Conservation (phyloP, 1,140 invertebrate genomes). For the Arion vulgaris region DNA sequence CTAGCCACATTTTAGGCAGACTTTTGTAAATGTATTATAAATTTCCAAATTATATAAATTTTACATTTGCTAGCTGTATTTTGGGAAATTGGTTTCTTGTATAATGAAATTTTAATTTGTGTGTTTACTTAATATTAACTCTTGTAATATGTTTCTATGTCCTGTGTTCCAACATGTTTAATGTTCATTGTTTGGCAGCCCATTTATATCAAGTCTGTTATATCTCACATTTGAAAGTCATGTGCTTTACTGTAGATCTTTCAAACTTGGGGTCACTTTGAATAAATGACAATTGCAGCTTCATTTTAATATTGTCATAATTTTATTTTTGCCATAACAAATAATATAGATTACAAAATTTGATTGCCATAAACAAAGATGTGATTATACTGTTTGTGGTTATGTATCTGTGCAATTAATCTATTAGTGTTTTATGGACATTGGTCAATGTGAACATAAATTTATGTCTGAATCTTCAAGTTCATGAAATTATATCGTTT, state of each 20-base stretch:
- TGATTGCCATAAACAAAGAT: background rate
- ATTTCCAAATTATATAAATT: too few species aligned
- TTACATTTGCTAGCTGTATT: too few species aligned
- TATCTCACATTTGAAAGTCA: background rate
- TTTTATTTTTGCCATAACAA: background rate
- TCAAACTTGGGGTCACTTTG: constrained; percentile 6
- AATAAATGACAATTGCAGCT: constrained; percentile 13
- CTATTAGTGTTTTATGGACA: too few species aligned
- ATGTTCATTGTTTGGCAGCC: constrained; percentile 18
- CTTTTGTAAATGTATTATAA: too few species aligned
- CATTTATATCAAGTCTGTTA: background rate
- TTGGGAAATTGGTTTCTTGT: too few species aligned
- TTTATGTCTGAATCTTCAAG: too few species aligned
- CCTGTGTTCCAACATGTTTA: background rate
- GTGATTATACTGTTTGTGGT: background rate
- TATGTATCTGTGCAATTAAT: background rate
- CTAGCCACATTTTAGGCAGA: too few species aligned
- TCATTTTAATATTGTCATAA: constrained; percentile 2
- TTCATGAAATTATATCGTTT: too few species aligned
- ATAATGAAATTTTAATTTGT: too few species aligned
- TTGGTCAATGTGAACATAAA: too few species aligned
- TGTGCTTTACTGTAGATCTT: constrained; percentile 21
- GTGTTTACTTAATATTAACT: too few species aligned
- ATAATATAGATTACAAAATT: background rate
- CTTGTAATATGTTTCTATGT: background rate